phyloP scores from a whole-genome alignment of 2,888 invertebrate genomes.

The Tetanocera ferruginea region DNA sequence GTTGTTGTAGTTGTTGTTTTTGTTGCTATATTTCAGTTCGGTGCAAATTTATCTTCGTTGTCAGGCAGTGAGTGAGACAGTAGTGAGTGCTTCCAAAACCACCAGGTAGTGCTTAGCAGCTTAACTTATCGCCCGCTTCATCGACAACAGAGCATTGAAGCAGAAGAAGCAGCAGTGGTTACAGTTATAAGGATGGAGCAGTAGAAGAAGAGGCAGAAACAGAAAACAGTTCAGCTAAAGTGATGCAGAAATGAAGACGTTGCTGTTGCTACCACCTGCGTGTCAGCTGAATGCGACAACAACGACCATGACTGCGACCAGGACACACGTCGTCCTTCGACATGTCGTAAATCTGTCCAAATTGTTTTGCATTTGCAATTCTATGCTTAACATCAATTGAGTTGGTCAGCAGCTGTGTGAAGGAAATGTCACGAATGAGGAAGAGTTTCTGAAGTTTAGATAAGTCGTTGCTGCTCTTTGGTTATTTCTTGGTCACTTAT shows the following conservation, averaged over 20 bases:
- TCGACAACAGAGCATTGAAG: background rate
- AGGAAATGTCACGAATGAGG: background rate
- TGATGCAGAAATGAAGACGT: background rate
- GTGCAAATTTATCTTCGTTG: constrained; percentile 24
- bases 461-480: too few relatives aligned
- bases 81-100: background rate
- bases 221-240: background rate
- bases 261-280: background rate
- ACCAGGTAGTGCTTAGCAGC: background rate
- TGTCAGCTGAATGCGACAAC: background rate
- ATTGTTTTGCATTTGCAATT: constrained; percentile 7
- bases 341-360: constrained; percentile 20
- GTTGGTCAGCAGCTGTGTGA: background rate
- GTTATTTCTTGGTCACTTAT: too few relatives aligned
- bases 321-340: constrained; percentile 3
- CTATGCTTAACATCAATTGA: constrained; percentile 5
- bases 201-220: background rate
- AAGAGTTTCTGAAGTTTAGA: too few relatives aligned
- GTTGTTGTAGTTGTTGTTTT: background rate
- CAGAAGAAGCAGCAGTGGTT: background rate
- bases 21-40: background rate
- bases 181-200: background rate
- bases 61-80: background rate
- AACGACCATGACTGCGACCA: background rate
- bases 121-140: constrained; percentile 4